A percentile compares a stretch with the other conserved stretches of the same genome.
These are phyloP conservation scores for Toxotes lorentzi DNA, from an alignment of 2,797 vertebrate species.

Conservation along the genomic window DNA sequence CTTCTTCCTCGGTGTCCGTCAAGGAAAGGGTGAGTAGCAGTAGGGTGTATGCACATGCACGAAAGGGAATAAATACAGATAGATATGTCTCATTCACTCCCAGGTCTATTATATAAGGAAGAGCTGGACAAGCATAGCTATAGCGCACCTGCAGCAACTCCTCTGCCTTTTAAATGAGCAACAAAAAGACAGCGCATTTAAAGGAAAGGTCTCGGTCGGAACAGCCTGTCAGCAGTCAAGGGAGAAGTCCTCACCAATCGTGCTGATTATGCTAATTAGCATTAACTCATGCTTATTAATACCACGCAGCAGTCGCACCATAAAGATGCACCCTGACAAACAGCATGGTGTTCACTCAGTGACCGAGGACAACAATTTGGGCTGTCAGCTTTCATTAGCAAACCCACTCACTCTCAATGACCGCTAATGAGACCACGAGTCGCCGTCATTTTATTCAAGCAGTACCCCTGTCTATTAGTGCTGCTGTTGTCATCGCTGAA, in stretches of 20 bases:
- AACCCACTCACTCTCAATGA: constrained; percentile 40
- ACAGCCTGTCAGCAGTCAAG: constrained; percentile 19
- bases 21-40: constrained; percentile 8
- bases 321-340: constrained; percentile 49
- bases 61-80: not conserved
- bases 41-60: not conserved
- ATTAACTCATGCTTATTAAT: constrained; percentile 53
- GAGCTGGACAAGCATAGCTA: not conserved
- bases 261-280: constrained; percentile 60
- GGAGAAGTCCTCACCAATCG: constrained; percentile 33
- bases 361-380: constrained; percentile 53
- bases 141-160: constrained; percentile 14
- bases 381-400: constrained; percentile 52
- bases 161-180: constrained; percentile 2
- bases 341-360: constrained; percentile 41
- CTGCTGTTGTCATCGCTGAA: constrained; percentile 14
- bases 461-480: not conserved
- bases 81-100: not conserved
- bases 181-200: constrained; percentile 14
- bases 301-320: constrained; percentile 24
- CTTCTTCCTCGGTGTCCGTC: constrained; percentile 35
- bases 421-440: constrained; percentile 30
- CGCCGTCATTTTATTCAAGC: constrained; percentile 29
- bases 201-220: constrained; percentile 23
- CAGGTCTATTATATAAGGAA: constrained; percentile 4